Conservation (phyloP, 2,797 vertebrate genomes). For the Cottoperca gobio region DNA sequence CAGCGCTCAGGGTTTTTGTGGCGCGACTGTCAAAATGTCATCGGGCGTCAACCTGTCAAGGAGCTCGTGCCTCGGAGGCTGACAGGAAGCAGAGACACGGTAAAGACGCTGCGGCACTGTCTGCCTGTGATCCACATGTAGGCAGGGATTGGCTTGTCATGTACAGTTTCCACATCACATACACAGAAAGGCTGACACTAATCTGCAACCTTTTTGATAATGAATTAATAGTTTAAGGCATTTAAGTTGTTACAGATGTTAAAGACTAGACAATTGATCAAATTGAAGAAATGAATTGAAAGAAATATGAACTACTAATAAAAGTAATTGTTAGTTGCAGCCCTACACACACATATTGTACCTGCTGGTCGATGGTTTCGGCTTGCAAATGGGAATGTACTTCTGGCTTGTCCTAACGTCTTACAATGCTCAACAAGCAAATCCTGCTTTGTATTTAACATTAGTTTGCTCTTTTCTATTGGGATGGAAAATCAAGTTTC, state of each 20-base stretch:
- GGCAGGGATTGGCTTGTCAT: constrained; percentile 8
- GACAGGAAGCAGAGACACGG: constrained; percentile 55
- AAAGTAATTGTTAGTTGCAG: background rate
- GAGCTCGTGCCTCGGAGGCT: constrained; percentile 39
- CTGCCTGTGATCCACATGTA: background rate
- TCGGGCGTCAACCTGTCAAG: constrained; percentile 38
- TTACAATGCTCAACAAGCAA: background rate
- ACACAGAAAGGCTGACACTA: background rate
- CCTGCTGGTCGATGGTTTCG: background rate
- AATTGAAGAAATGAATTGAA: background rate
- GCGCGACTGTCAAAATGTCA: constrained; percentile 55
- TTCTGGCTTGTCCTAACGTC: background rate
- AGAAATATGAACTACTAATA: background rate
- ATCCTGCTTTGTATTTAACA: background rate
- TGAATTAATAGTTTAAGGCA: background rate
- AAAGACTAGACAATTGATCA: background rate
- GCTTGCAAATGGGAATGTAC: background rate
- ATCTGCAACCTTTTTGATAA: background rate
- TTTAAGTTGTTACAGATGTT: background rate
- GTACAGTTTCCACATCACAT: background rate
- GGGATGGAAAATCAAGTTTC: background rate
- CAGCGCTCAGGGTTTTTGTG: constrained; percentile 27
- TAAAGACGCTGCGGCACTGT: constrained; percentile 15
- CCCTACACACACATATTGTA: background rate
- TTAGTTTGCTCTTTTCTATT: background rate